Evolutionary conservation across 2,888 invertebrate species (phyloP).

Genomic region (Amblyteles armatorius): DNA sequence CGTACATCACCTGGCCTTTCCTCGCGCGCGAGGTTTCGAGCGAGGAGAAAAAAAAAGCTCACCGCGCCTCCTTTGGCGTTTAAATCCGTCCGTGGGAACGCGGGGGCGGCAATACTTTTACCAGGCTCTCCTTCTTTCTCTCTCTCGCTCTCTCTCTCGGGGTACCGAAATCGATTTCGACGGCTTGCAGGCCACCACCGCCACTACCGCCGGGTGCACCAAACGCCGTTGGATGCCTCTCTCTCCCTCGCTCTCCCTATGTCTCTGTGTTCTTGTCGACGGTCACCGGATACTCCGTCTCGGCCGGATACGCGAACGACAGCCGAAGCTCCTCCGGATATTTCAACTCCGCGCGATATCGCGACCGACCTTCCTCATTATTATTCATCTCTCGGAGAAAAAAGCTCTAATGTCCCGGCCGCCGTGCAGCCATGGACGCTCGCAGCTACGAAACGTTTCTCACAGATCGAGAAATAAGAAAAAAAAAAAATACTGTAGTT

Average conservation of each 20-base stretch:
- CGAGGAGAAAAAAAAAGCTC: slow-evolving; percentile 2
- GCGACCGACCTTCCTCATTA: background rate
- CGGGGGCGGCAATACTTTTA: slow-evolving; percentile 63
- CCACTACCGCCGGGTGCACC: slow-evolving; percentile 70
- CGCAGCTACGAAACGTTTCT: background rate
- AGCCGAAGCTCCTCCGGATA: slow-evolving; percentile 38
- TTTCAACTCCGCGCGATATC: slow-evolving; percentile 23
- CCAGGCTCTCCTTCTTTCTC: slow-evolving; percentile 27
- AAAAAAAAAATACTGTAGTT: background rate
- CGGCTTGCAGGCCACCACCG: slow-evolving; percentile 71
- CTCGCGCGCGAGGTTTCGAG: slow-evolving; percentile 5
- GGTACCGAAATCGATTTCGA: slow-evolving; percentile 72
- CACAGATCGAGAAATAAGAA: background rate
- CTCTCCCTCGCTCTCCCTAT: slow-evolving; percentile 48
- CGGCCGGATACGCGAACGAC: slow-evolving; percentile 28
- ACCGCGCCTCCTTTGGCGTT: slow-evolving; percentile 22
- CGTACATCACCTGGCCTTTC: slow-evolving; percentile 11
- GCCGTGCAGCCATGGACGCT: slow-evolving; percentile 7
- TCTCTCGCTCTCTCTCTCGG: slow-evolving; percentile 35
- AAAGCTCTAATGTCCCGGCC: background rate
- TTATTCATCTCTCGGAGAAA: background rate
- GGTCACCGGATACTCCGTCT: slow-evolving; percentile 32
- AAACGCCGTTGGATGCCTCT: slow-evolving; percentile 55
- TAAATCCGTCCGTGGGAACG: slow-evolving; percentile 44
- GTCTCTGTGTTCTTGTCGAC: slow-evolving; percentile 37